Evolutionary conservation across 2,888 invertebrate genomes (phyloP).

Genomic region (Andrena camellia): DNA sequence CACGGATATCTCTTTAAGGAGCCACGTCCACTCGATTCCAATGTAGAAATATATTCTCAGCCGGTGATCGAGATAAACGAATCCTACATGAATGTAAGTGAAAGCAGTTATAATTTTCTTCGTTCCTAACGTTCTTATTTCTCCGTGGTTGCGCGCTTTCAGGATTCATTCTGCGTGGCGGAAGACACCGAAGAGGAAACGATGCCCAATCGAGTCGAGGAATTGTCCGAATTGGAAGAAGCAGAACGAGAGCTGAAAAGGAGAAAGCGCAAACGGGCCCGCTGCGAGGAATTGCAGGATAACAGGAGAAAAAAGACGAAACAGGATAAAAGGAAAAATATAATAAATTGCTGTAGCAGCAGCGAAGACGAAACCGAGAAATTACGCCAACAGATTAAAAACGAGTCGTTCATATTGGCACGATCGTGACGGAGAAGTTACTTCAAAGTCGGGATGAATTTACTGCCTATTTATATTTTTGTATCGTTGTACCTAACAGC

Average conservation of each 20-base stretch:
- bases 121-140: not conserved
- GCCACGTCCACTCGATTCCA: conserved; percentile 39
- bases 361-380: conserved; percentile 80
- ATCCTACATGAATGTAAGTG: conserved; percentile 78
- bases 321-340: conserved; percentile 57
- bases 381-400: conserved; percentile 72
- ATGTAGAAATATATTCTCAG: conserved; percentile 76
- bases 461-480: not conserved
- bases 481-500: not conserved
- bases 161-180: conserved; percentile 81
- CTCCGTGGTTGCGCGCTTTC: not conserved
- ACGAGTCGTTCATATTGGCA: conserved; percentile 67
- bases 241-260: conserved; percentile 62
- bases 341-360: conserved; percentile 60
- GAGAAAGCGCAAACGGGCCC: conserved; percentile 65
- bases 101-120: not conserved
- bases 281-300: not conserved
- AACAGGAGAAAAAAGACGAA: conserved; percentile 10
- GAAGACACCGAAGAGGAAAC: conserved; percentile 50
- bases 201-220: conserved; percentile 4
- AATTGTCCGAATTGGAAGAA: conserved; percentile 68
- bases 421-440: not conserved
- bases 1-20: conserved; percentile 71
- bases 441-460: not conserved
- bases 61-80: conserved; percentile 64